Base-by-base conservation (phyloP, 2,797 vertebrate genomes). In the Odontamblyopus lacepedii region DNA sequence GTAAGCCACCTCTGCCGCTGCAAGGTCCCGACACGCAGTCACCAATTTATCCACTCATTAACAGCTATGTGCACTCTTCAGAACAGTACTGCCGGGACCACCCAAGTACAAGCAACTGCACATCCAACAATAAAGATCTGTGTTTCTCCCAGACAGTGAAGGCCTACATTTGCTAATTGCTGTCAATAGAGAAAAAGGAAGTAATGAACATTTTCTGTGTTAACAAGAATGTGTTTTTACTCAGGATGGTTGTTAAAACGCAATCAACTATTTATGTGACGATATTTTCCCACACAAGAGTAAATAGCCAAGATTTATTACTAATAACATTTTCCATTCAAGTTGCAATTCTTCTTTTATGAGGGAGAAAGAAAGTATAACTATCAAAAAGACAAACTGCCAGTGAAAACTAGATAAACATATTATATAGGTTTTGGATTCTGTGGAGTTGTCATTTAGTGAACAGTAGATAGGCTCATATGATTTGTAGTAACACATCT, bases 21-120 rank as follows among this genome's bases (percentile, higher is more conserved):
- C 81, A 83, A 71, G 85, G 77, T 78, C 82, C 48, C 65, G 41
- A 78, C 74, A 79, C 69, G 60, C 70, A 82, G 82, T 90, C 79
- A 81, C 81, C 73, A 83, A 88, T 88, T 84, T 83, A 84, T 85
- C 78, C 80, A 82, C 76, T 85, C 82, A 87, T 90, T 87, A 82
- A 76, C 78, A 70, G 78, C 85, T 86, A 69, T 72, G 77, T 85
- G 83, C 80, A 85, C 74, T 83, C 71, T 60, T 72, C 72, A 72
- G 67, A 75, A 69, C 76, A 78, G 80, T 65, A 71, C 79, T 65
- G 12, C 32, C 1, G 3, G 71, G 90, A 89, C 90, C 91, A 92
- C 91, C 87, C 91, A 90, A 67, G 72, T 80, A 56, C 81, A 72
- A 63, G 73, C 69, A 75, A 78, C 84, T 83, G 76, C 78, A 86